Percentiles rank a stretch among this genome's conserved stretches.
phyloP scores from a whole-genome alignment of 2,113 vertebrate genomes.

The Takifugu flavidus region DNA sequence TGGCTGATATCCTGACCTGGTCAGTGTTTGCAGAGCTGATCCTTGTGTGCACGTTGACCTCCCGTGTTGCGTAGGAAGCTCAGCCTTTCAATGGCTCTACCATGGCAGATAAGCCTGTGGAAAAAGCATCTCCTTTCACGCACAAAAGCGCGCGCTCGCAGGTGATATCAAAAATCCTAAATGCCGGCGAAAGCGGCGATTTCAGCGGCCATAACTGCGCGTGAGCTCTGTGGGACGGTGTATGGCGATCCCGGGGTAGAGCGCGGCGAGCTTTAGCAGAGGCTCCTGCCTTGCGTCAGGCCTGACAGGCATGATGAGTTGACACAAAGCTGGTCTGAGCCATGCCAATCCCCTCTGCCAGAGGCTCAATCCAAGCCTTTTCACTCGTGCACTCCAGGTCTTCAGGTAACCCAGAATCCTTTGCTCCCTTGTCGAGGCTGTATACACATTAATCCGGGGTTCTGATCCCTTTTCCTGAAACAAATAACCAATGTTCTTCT shows the following conservation, averaged over 20 bases:
- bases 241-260: constrained; percentile 75
- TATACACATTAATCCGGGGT: constrained; percentile 74
- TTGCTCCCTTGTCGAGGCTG: constrained; percentile 56
- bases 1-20: constrained; percentile 74
- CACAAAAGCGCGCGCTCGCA: constrained; percentile 69
- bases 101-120: constrained; percentile 83
- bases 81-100: constrained; percentile 86
- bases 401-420: constrained; percentile 68
- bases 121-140: constrained; percentile 65
- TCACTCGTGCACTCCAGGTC: constrained; percentile 67
- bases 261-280: constrained; percentile 64
- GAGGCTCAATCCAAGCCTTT: constrained; percentile 69
- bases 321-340: constrained; percentile 73
- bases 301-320: constrained; percentile 85
- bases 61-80: constrained; percentile 79
- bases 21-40: constrained; percentile 80
- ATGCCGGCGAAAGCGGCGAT: constrained; percentile 71
- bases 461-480: constrained; percentile 49
- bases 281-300: constrained; percentile 76
- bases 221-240: constrained; percentile 78
- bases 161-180: constrained; percentile 75
- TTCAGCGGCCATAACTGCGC: constrained; percentile 81
- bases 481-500: constrained; percentile 47
- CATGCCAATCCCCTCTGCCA: constrained; percentile 70
- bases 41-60: constrained; percentile 78